These are phyloP conservation scores for Hypselothyrea guttata DNA, from an alignment of 2,888 invertebrate genomes.

Conservation along the genomic window DNA sequence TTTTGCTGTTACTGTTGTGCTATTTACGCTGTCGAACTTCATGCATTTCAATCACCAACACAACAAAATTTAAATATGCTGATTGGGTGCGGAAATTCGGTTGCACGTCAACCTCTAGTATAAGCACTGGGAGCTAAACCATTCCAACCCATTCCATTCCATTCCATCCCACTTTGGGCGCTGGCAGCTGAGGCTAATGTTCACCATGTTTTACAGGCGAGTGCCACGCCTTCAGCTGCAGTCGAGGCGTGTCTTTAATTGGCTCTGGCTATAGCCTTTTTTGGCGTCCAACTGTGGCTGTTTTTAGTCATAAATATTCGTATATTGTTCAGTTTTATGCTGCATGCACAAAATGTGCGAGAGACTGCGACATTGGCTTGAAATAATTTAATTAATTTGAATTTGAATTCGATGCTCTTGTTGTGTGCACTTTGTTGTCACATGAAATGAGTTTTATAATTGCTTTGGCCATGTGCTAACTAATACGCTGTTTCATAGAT, in stretches of 20 bases:
- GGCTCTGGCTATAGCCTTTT: conserved; percentile 47
- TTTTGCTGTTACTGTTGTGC: not conserved
- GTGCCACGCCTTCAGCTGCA: conserved; percentile 33
- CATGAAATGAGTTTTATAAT: conserved; percentile 53
- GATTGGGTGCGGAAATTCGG: conserved; percentile 71
- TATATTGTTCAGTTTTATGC: conserved; percentile 61
- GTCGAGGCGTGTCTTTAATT: conserved; percentile 58
- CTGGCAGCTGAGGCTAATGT: conserved; percentile 12
- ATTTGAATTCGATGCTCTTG: too few species aligned
- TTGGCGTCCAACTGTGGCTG: conserved; percentile 19
- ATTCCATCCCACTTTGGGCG: too few species aligned
- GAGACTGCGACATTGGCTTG: conserved; percentile 47
- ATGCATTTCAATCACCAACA: conserved; percentile 74
- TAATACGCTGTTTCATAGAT: not conserved
- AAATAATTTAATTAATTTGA: conserved; percentile 67
- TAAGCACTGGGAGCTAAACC: too few species aligned
- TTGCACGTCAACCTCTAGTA: conserved; percentile 39
- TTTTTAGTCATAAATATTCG: conserved; percentile 60
- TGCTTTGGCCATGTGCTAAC: conserved; percentile 28
- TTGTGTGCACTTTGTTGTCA: conserved; percentile 43
- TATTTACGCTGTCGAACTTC: conserved; percentile 36
- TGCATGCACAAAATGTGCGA: too few species aligned
- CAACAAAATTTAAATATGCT: conserved; percentile 76
- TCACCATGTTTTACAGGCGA: too few species aligned
- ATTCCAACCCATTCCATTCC: too few species aligned